Evolutionary conservation across 2,797 vertebrate genomes (phyloP).

Genomic region (Pelochelys cantorii): DNA sequence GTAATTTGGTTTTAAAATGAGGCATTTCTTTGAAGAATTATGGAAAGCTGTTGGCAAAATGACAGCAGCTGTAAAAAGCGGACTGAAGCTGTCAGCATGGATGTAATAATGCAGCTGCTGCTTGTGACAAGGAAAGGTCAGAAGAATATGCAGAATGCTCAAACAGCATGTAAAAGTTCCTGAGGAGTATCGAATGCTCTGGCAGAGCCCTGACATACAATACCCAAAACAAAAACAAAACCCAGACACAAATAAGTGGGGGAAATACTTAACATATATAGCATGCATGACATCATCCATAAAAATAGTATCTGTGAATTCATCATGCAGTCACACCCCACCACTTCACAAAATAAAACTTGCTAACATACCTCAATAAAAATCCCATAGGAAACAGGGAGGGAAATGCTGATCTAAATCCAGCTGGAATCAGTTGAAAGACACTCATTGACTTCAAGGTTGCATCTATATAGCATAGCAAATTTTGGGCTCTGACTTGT

Average conservation of each 20-base stretch:
- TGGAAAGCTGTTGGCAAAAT: conserved; percentile 46
- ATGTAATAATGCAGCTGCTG: conserved; percentile 37
- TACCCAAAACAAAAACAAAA: not conserved
- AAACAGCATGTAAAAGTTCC: conserved; percentile 18
- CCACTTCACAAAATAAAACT: not conserved
- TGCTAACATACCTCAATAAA: not conserved
- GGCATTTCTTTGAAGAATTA: conserved; percentile 18
- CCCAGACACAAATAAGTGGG: not conserved
- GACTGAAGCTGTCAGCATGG: conserved; percentile 44
- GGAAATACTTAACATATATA: not conserved
- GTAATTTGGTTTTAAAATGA: conserved; percentile 47
- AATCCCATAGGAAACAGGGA: accelerated
- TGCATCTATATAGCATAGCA: not conserved
- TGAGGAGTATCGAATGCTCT: conserved; percentile 24
- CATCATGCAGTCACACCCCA: not conserved
- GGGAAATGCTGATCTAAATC: not conserved
- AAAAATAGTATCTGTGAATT: accelerated
- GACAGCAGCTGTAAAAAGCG: conserved; percentile 47
- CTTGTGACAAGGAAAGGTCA: conserved; percentile 62
- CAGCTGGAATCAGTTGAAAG: not conserved
- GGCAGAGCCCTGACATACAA: not conserved
- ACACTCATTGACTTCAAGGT: accelerated
- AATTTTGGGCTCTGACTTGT: not conserved
- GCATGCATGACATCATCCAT: not conserved
- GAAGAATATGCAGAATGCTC: conserved; percentile 32